phyloP scores from a whole-genome alignment of 2,113 vertebrate genomes.

The Rhinolophus ferrumequinum region DNA sequence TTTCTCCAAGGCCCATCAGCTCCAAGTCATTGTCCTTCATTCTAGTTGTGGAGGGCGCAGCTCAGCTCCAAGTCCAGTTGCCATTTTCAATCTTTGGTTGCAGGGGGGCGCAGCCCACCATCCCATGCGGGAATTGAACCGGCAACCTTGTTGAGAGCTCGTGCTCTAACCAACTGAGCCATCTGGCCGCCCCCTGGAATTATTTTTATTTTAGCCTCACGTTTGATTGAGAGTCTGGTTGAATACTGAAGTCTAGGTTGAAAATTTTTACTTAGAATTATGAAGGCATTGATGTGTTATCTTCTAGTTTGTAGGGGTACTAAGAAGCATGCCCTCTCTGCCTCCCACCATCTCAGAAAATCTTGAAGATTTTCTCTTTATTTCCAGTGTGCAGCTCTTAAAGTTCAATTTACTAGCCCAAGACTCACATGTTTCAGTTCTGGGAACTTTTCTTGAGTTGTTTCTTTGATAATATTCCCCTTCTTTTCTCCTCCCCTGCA shows the following conservation, averaged over 20 bases:
- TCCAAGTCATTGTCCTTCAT: no score
- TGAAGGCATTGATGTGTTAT: background rate
- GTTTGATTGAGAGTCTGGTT: background rate
- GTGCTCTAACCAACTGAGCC: no score
- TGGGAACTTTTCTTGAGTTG: background rate
- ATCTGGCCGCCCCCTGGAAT: background rate
- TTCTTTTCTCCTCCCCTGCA: background rate
- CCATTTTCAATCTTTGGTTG: no score
- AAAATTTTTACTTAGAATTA: background rate
- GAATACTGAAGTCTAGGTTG: background rate
- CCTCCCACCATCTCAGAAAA: background rate
- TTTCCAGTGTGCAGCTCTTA: background rate
- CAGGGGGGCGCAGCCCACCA: no score
- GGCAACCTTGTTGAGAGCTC: no score
- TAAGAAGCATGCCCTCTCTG: background rate
- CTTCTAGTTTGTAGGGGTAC: background rate
- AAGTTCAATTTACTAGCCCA: background rate
- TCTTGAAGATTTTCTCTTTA: background rate
- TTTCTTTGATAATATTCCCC: background rate
- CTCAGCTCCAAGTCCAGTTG: no score
- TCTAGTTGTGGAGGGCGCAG: no score
- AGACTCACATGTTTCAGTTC: background rate
- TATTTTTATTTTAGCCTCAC: background rate
- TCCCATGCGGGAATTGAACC: no score
- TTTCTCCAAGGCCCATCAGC: no score